Percentiles rank a stretch among this genome's conserved stretches.
Conservation (phyloP, 1,140 invertebrate species). For the Caenorhabditis remanei region DNA sequence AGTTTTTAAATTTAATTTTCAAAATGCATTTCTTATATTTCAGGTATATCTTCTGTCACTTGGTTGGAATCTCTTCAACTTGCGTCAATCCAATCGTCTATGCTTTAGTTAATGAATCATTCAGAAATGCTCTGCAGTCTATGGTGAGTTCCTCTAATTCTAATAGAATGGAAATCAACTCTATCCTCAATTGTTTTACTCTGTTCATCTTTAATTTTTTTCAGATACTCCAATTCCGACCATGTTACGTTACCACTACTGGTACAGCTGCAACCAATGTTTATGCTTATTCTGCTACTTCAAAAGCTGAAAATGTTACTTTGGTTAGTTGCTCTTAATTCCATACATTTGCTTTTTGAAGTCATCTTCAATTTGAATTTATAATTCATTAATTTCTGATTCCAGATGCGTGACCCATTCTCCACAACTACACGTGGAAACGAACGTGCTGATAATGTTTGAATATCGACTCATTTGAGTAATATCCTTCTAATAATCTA, state of each 20-base stretch:
- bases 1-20: slow-evolving; percentile 15
- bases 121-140: slow-evolving; percentile 58
- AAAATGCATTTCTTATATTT: slow-evolving; percentile 1
- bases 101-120: slow-evolving; percentile 73
- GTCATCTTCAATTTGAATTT: neutral
- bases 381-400: neutral
- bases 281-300: slow-evolving; percentile 29
- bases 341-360: neutral
- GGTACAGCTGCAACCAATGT: slow-evolving; percentile 48
- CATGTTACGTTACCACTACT: slow-evolving; percentile 64
- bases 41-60: slow-evolving; percentile 76
- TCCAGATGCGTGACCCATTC: slow-evolving; percentile 30
- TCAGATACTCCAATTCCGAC: slow-evolving; percentile 68
- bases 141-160: slow-evolving; percentile 64
- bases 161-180: neutral
- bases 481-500: too few relatives aligned
- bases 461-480: neutral
- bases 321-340: neutral
- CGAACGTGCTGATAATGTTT: slow-evolving; percentile 3
- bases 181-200: too few relatives aligned
- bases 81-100: slow-evolving; percentile 76
- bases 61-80: slow-evolving; percentile 75
- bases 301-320: slow-evolving; percentile 33
- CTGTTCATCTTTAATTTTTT: neutral
- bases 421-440: slow-evolving; percentile 20